Conservation (phyloP, 2,797 vertebrate genomes). For the Diceros bicornis region DNA sequence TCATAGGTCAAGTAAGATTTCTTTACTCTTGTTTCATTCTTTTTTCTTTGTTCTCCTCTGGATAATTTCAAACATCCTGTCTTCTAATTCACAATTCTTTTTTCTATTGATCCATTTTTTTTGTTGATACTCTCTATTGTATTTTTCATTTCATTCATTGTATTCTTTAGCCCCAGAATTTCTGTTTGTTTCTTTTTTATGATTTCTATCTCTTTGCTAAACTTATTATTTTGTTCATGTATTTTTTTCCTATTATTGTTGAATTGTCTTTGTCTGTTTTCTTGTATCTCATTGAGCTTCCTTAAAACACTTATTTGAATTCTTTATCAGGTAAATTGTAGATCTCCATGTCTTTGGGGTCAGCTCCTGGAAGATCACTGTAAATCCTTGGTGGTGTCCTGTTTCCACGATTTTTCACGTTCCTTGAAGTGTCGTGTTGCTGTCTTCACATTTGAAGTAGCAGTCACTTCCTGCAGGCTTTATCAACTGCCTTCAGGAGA, state of each 20-base stretch:
- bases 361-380: background rate
- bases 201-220: background rate
- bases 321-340: background rate
- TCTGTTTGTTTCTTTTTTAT: background rate
- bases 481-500: background rate
- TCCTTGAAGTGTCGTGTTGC: background rate
- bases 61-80: background rate
- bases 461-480: background rate
- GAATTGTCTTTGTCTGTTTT: background rate
- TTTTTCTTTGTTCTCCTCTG: background rate
- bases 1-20: background rate
- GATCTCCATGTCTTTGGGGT: background rate
- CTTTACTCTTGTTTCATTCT: background rate
- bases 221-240: background rate
- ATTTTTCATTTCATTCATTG: background rate
- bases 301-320: background rate
- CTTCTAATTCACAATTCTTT: background rate
- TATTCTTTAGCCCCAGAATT: background rate
- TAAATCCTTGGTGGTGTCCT: background rate
- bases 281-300: background rate
- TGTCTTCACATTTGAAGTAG: background rate
- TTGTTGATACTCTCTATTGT: background rate
- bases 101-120: background rate
- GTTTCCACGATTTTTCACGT: background rate
- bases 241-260: background rate